Percentiles rank a stretch among this genome's conserved stretches.
These are phyloP conservation scores for Catharus bicknelli DNA, from an alignment of 2,113 vertebrate species.

Conservation along the genomic window DNA sequence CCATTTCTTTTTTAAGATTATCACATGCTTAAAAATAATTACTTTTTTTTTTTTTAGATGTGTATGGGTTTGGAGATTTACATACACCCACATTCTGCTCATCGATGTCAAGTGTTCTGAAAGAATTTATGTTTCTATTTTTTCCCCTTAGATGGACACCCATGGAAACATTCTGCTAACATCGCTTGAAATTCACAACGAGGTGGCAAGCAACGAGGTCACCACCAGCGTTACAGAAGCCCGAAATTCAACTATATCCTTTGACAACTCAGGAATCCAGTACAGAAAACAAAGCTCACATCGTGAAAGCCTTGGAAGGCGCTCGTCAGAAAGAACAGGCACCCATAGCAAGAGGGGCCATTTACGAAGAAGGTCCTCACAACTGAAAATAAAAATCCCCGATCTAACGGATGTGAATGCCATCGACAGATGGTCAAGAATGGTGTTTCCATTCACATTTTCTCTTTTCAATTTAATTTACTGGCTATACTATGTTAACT, in stretches of 20 bases:
- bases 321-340: constrained; percentile 79
- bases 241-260: constrained; percentile 89
- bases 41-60: not conserved
- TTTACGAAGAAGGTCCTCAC: constrained; percentile 90
- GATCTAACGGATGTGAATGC: constrained; percentile 97
- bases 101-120: not conserved
- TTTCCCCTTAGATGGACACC: constrained; percentile 85
- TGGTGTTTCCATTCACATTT: constrained; percentile 94
- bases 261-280: constrained; percentile 93
- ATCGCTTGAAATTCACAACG: constrained; percentile 95
- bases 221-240: constrained; percentile 82
- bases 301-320: constrained; percentile 76
- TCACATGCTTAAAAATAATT: not conserved
- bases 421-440: constrained; percentile 96
- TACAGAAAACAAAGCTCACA: constrained; percentile 87
- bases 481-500: constrained; percentile 99
- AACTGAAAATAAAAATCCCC: constrained; percentile 97
- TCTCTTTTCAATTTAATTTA: constrained; percentile 98
- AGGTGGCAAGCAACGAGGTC: constrained; percentile 88
- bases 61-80: not conserved
- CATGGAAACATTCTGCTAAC: constrained; percentile 94
- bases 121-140: not conserved
- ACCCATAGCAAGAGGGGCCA: constrained; percentile 84
- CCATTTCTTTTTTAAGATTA: not conserved
- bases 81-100: not conserved